Percentiles rank a stretch among this genome's conserved stretches.
phyloP scores from a whole-genome alignment of 1,140 invertebrate genomes.

The Cydia amplana region DNA sequence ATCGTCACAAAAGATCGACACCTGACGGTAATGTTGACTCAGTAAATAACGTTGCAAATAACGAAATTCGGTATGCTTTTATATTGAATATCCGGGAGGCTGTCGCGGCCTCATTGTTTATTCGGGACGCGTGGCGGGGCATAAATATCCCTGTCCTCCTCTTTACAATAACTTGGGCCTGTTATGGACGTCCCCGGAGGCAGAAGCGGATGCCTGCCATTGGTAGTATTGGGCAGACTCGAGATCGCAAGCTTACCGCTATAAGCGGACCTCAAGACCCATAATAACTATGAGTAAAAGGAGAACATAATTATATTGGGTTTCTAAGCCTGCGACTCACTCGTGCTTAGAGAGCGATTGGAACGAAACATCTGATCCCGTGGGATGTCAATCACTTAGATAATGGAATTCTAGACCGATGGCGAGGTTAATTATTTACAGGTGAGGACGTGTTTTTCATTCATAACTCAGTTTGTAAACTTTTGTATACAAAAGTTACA shows the following conservation, averaged over 20 bases:
- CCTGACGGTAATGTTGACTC: constrained; percentile 59
- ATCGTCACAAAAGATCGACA: constrained; percentile 47
- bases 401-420: constrained; percentile 69
- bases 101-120: constrained; percentile 58
- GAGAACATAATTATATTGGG: background rate
- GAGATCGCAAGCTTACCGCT: background rate
- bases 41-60: constrained; percentile 61
- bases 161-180: constrained; percentile 72
- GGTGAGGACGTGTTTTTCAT: background rate
- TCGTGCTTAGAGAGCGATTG: background rate
- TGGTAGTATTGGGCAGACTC: background rate
- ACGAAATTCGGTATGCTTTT: constrained; percentile 50
- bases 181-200: constrained; percentile 58
- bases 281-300: background rate
- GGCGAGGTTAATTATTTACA: constrained; percentile 45
- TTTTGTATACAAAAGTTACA: too few species aligned
- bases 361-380: constrained; percentile 42
- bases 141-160: constrained; percentile 76
- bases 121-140: constrained; percentile 65
- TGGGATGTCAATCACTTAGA: constrained; percentile 66
- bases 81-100: constrained; percentile 63
- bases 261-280: background rate
- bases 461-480: background rate
- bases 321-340: background rate
- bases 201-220: constrained; percentile 47